phyloP scores from a whole-genome alignment of 2,888 invertebrate genomes.

The Ditylenchus weischeri region DNA sequence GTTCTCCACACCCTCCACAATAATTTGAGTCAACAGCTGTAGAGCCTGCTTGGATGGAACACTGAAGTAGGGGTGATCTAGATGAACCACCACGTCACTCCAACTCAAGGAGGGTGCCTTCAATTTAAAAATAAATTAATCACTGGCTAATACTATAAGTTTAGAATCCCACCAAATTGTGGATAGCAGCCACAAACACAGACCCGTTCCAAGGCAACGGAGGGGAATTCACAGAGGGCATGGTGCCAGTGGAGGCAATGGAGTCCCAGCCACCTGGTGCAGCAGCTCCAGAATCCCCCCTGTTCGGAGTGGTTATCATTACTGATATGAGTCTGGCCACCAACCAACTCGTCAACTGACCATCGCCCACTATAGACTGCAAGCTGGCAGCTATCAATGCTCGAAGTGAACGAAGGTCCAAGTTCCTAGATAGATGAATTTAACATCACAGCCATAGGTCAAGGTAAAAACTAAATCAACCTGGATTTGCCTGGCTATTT shows the following conservation, averaged over 20 bases:
- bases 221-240: background rate
- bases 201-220: constrained; percentile 83
- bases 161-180: constrained; percentile 70
- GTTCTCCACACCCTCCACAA: constrained; percentile 69
- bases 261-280: constrained; percentile 5
- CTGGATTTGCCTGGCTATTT: constrained; percentile 15
- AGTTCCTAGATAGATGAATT: constrained; percentile 71
- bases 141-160: constrained; percentile 44
- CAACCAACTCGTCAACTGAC: constrained; percentile 70
- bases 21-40: constrained; percentile 75
- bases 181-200: constrained; percentile 84
- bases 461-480: background rate
- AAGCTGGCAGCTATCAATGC: constrained; percentile 84
- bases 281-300: background rate
- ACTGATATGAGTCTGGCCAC: constrained; percentile 80
- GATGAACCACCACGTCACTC: constrained; percentile 84
- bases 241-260: constrained; percentile 15
- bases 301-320: constrained; percentile 72
- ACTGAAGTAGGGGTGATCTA: constrained; percentile 82
- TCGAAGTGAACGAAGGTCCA: constrained; percentile 81
- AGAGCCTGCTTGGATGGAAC: constrained; percentile 83
- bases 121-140: background rate
- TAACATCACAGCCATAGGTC: background rate
- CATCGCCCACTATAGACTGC: constrained; percentile 75
- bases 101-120: constrained; percentile 68